A percentile compares a stretch with the other conserved stretches of the same genome.
phyloP scores from a whole-genome alignment of 1,140 invertebrate species.

The Bombus terrestris region DNA sequence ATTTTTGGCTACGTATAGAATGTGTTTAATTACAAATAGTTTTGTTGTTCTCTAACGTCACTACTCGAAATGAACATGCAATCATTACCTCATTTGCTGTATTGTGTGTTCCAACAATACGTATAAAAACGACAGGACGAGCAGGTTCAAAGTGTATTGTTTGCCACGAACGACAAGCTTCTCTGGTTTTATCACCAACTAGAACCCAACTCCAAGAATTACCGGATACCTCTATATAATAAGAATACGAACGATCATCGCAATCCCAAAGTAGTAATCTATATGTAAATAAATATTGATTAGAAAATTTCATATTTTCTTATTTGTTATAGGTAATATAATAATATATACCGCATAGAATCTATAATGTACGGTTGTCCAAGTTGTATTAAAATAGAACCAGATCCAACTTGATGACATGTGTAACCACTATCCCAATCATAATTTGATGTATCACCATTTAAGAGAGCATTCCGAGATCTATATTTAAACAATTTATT shows the following conservation, averaged over 20 bases:
- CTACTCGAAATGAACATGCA: background rate
- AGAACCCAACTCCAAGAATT: conserved; percentile 95
- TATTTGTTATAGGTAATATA: background rate
- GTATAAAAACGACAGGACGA: conserved; percentile 95
- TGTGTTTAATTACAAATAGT: background rate
- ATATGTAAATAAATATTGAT: conserved; percentile 18
- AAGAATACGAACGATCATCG: conserved; percentile 97
- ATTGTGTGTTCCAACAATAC: conserved; percentile 97
- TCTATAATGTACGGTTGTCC: conserved; percentile 97
- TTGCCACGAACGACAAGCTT: conserved; percentile 96
- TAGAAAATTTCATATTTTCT: conserved; percentile 4
- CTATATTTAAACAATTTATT: conserved; percentile 81
- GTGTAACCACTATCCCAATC: conserved; percentile 99
- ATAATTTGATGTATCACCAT: conserved; percentile 96
- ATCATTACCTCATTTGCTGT: conserved; percentile 95
- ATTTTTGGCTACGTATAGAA: background rate
- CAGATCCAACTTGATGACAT: conserved; percentile 98
- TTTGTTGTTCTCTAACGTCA: background rate
- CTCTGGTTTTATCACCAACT: conserved; percentile 90
- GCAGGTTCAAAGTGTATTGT: conserved; percentile 89
- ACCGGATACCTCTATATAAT: conserved; percentile 97
- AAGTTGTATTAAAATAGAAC: conserved; percentile 96
- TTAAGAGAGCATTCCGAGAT: conserved; percentile 96
- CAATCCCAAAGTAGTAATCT: conserved; percentile 98
- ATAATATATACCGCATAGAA: conserved; percentile 89